Base-by-base conservation (phyloP, 2,888 invertebrate genomes). In the Alloscopus bannaensis region DNA sequence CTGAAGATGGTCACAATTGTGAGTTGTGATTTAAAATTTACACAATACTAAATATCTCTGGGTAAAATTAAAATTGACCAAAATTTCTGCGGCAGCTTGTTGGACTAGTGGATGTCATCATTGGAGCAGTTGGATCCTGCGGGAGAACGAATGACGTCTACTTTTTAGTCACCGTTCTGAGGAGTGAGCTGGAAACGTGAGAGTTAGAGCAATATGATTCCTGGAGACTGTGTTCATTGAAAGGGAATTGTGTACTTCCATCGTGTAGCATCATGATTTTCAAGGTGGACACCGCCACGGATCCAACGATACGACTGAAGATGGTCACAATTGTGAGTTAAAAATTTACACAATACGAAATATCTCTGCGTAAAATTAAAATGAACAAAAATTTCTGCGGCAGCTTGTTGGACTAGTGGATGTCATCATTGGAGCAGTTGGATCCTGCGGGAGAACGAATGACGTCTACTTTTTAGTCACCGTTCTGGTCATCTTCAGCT, bases 1-100 rank as follows among this genome's bases (percentile, higher is more conserved):
- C 50, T 83, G 47, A 83, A 83, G 26, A 31, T 83, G 22, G 82
- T 81, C 2, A 79, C 82, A 3, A 83, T 83, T 71, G 82, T 83
- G 77, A 83, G 80, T 60, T n/a, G n/a, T n/a, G n/a, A n/a, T n/a
- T 36, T 8, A 20, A 28, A 3, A 57, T 24, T n/a, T 52, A 52
- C 22, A 52, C n/a, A 22, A 52, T 20, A n/a, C n/a, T n/a, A n/a
- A n/a, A n/a, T n/a, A n/a, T n/a, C n/a, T n/a, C n/a, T n/a, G n/a
- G n/a, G n/a, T n/a, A n/a, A n/a, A n/a, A n/a, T n/a, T n/a, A n/a
- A n/a, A n/a, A n/a, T n/a, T n/a, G 36, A 36, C n/a, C n/a, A 36
- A 36, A 36, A 36, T 47, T 11, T 47, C 45, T 57, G n/a, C 22
- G 11, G 0, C 57, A 82, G 82, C 24, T 82, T 11, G 59, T 81